Evolutionary conservation across 2,113 vertebrate genomes (phyloP).

Genomic region (Paralichthys olivaceus): DNA sequence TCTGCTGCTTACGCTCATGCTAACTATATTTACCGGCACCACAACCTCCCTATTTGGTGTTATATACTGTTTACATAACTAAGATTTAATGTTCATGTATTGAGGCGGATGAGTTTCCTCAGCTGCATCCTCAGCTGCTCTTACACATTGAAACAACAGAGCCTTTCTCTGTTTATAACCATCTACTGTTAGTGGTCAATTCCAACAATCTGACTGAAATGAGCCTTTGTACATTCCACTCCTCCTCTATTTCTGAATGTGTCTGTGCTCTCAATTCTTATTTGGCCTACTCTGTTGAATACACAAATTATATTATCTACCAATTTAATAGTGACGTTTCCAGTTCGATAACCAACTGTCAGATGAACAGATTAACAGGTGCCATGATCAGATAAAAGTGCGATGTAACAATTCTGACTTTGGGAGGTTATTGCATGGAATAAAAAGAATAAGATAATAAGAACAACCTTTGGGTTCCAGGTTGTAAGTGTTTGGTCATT

Average conservation of each 20-base stretch:
- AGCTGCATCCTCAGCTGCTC: neutral
- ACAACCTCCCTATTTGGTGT: neutral
- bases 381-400: neutral
- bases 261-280: neutral
- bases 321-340: neutral
- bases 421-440: no score
- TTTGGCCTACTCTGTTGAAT: neutral
- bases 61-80: neutral
- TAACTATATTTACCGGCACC: neutral
- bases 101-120: neutral
- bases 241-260: neutral
- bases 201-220: neutral
- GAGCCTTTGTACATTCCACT: neutral
- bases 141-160: neutral
- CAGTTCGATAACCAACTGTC: neutral
- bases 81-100: neutral
- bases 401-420: no score
- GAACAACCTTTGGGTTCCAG: no score
- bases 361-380: neutral
- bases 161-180: neutral
- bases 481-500: no score
- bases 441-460: no score
- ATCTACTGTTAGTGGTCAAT: neutral
- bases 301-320: neutral
- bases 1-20: neutral